Evolutionary conservation across 2,797 vertebrate species (phyloP), one percentile per base, ranked within the genome.

Genomic region (Leptatherina wallacei): DNA sequence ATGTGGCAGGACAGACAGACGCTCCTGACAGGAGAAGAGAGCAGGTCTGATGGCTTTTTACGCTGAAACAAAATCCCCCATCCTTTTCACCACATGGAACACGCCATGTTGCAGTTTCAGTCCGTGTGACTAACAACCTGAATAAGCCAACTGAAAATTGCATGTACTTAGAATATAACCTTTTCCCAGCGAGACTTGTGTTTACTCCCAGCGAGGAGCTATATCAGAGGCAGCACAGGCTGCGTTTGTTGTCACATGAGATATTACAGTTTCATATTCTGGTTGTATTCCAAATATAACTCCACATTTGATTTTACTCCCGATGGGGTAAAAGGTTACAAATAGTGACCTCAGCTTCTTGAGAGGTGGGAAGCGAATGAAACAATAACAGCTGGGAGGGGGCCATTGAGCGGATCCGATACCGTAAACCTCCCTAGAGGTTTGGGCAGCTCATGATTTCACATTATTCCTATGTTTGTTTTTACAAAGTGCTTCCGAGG

Each of bases 381-480:
- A 74, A 66, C n/a, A 73, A 61, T 78, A 75, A 74, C 56, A 60
- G 59, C 57, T 36, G 47, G 35, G 75, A 65, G 58, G 71, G 57
- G 69, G 67, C 65, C 78, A 79, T 85, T 44, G 75, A 78, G 52
- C 88, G 61, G 77, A 79, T 84, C 78, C 71, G 92, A 93, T 84
- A 94, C 78, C 29, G 60, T 60, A 92, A 36, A 83, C 75, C 22
- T 88, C 90, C 73, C 83, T 44, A 20, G 75, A 69, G 92, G 63
- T 64, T 74, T 8, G 30, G 24, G 6, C 35, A 7, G 81, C 82
- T 90, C 80, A 83, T 22, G 64, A 78, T 92, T 92, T 91, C 91
- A 90, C 79, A 88, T 91, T 82, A 62, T 80, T 85, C 73, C 75
- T 65, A 27, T 91, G 91, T 92, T 92, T 92, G 89, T 94, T 91